Base-by-base conservation (phyloP, 2,113 vertebrate species). In the Laterallus jamaicensis region DNA sequence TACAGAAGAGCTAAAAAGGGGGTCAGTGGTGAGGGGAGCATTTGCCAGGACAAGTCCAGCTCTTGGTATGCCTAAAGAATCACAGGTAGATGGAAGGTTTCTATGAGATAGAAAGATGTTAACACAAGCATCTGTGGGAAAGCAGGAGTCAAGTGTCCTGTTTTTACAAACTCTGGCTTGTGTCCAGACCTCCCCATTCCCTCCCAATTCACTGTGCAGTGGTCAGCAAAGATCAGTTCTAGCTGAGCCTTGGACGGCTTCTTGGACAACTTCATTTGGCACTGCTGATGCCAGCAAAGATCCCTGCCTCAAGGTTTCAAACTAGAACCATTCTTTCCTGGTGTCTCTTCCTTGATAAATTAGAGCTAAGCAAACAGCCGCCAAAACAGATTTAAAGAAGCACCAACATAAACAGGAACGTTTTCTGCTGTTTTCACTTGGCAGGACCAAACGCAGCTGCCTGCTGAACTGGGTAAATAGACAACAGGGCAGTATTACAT, bases 341-440 rank as follows among this genome's bases (percentile, higher is more conserved):
- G 37, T 86, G 71, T 59, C 68, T 77, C 10, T 5, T 56, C 85
- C 88, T 80, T 67, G 80, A 86, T 94, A 90, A 90, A 93, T 56
- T 56, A 68, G 35, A 88, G 31, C 44, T 73, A 60, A 91, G 69
- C 69, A 90, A 94, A 75, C 29, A 78, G 76, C 54, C 0, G 0
- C 73, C 80, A 96, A 93, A 96, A 81, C 50, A 94, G 82, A 70
- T 83, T 93, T 80, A 90, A 96, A 84, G 74, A 73, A 91, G 54
- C 25, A 84, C 69, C 70, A 84, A 54, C 58, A 94, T 55, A 82
- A 95, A 93, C 64, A 95, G 80, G 92, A 90, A 92, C 31, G 59
- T 84, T 94, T 93, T 94, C 86, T 92, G 82, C 60, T 93, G 42
- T 84, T 93, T 96, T 88, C 7, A 62, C 69, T 93, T 82, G 86